Evolutionary conservation across 1,140 invertebrate species (phyloP).

Genomic region (Brachionus rotundiformis): DNA sequence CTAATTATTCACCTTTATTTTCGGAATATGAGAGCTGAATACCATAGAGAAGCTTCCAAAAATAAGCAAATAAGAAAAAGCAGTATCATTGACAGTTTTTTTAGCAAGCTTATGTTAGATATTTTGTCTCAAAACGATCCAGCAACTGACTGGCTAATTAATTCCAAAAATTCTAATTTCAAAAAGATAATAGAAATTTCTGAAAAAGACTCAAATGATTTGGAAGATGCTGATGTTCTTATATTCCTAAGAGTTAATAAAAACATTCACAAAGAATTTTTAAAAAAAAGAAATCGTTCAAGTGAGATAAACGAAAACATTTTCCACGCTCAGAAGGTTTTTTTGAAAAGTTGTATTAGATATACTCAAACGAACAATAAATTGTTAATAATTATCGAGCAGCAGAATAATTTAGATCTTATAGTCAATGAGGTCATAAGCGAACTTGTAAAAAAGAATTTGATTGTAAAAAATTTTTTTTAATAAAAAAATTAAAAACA

Average conservation of each 20-base stretch:
- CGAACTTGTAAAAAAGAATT: not conserved
- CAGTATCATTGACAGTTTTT: conserved; percentile 26
- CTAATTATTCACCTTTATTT: conserved; percentile 34
- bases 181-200: not conserved
- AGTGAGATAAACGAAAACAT: conserved; percentile 27
- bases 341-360: not conserved
- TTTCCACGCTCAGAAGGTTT: conserved; percentile 2
- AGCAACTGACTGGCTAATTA: not conserved
- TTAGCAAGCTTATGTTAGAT: conserved; percentile 35
- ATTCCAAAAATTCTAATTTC: conserved; percentile 13
- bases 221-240: not conserved
- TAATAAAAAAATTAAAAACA: not conserved
- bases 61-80: conserved; percentile 1
- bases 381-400: conserved; percentile 6
- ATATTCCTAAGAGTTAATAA: conserved; percentile 12
- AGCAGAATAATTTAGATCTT: not conserved
- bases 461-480: conserved; percentile 9
- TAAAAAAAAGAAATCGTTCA: conserved; percentile 8
- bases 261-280: not conserved
- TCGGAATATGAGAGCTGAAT: conserved; percentile 21
- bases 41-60: not conserved
- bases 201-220: not conserved
- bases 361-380: not conserved
- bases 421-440: not conserved
- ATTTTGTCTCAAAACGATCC: not conserved